A percentile compares a stretch with the other conserved stretches of the same genome.
These are phyloP conservation scores for Macrocentrus cingulum DNA, from an alignment of 1,140 invertebrate species.

Conservation along the genomic window DNA sequence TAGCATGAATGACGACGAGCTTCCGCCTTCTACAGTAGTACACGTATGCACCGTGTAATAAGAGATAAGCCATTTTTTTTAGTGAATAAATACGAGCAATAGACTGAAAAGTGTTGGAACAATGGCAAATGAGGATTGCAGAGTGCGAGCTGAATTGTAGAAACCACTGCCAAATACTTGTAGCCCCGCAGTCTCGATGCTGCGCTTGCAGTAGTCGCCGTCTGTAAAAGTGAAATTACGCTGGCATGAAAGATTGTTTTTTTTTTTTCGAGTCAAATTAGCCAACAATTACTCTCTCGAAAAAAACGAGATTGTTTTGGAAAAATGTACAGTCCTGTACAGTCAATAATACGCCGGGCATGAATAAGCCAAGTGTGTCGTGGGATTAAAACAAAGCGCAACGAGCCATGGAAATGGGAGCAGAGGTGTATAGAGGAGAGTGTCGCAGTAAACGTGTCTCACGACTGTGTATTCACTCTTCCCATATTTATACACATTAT, in stretches of 20 bases:
- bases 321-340: conserved; percentile 2
- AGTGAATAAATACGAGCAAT: conserved; percentile 2
- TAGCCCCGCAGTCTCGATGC: conserved; percentile 80
- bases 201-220: conserved; percentile 83
- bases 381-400: conserved; percentile 33
- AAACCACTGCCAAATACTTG: conserved; percentile 77
- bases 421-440: conserved; percentile 18
- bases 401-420: conserved; percentile 39
- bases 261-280: no score
- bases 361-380: conserved; percentile 29
- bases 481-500: neutral
- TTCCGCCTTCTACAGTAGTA: no score
- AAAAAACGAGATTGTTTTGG: neutral
- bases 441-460: conserved; percentile 37
- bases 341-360: neutral
- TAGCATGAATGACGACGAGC: neutral
- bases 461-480: conserved; percentile 30
- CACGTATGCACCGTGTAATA: no score
- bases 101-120: neutral
- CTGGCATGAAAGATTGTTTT: no score
- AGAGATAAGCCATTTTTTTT: neutral
- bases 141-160: conserved; percentile 62
- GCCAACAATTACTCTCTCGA: conserved; percentile 2
- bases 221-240: no score
- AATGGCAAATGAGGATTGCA: neutral